Evolutionary conservation across 2,888 invertebrate genomes (phyloP), one percentile per base, ranked within the genome.

Genomic region (Tetheella fluctuosa): DNA sequence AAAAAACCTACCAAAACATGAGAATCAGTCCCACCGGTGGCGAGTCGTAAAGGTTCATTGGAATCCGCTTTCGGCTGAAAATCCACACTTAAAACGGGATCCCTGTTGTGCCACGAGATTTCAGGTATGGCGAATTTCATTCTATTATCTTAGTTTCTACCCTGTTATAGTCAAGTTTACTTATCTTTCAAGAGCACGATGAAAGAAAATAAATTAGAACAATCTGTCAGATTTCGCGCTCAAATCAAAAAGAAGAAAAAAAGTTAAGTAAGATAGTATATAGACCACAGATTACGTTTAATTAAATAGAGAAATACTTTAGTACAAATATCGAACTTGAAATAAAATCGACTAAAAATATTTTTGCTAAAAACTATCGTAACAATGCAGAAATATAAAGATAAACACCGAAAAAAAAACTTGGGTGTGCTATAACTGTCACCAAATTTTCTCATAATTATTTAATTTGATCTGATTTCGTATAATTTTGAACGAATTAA

Each of bases 101-200:
- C 98, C 65, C 98, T 94, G 83, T 98, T 98, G 82, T 99, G 99
- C 99, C 99, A 99, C 0, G 98, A 98, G 79, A 99, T 99, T 94
- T 99, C 98, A 10, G 99, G 99, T 68, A 98, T 98, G 62, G 96
- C 95, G 77, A 98, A 97, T 94, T 98, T 98, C 99, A 99, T 99
- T 74, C 76, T 89, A 34, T 23, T 34, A 13, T 10, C 8, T 48
- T 20, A 48, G 13, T 34, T 48, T 48, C 2, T 2, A 42, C 20
- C 1, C 0, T 4, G 39, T 42, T 42, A 17, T 42, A n/a, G 15
- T 10, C 10, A 48, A 20, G 48, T 20, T 48, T 20, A 48, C 48
- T 48, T 10, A 17, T 8, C 1, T 34, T 25, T 34, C 13, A 20
- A n/a, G 39, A 20, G 20, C 10, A 3, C 17, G n/a, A 48, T n/a